Percentiles rank a stretch among this genome's conserved stretches.
Evolutionary conservation across 2,888 invertebrate species (phyloP).

Genomic region (Drosophila paramelanica): DNA sequence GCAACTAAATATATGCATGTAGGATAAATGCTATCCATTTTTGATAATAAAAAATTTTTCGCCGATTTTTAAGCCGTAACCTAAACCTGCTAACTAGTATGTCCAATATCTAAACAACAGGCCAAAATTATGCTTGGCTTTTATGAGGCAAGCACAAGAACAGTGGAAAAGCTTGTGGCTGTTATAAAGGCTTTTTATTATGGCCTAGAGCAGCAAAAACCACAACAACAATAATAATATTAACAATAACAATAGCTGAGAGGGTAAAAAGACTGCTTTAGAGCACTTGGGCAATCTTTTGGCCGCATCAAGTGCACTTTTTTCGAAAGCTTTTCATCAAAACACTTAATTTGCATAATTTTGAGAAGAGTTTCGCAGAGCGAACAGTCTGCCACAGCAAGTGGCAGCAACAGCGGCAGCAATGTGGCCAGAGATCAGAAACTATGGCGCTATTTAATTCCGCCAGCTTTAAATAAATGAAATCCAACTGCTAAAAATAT

Average conservation of each 20-base stretch:
- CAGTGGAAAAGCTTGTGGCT: slow-evolving; percentile 9
- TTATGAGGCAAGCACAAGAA: not conserved
- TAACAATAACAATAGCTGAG: slow-evolving; percentile 45
- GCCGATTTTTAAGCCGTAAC: slow-evolving; percentile 31
- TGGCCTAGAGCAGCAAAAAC: slow-evolving; percentile 33
- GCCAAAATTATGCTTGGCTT: slow-evolving; percentile 12
- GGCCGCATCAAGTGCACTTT: slow-evolving; percentile 64
- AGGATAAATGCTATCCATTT: not conserved
- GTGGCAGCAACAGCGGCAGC: slow-evolving; percentile 7
- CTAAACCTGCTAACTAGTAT: slow-evolving; percentile 14
- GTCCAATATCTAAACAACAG: slow-evolving; percentile 14
- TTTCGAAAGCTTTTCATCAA: slow-evolving; percentile 72
- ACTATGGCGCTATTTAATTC: slow-evolving; percentile 62
- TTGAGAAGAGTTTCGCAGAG: slow-evolving; percentile 54
- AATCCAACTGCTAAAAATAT: slow-evolving; percentile 59
- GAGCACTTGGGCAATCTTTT: slow-evolving; percentile 39
- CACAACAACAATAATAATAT: slow-evolving; percentile 27
- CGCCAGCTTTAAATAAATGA: slow-evolving; percentile 67
- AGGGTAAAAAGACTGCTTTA: slow-evolving; percentile 36
- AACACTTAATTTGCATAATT: slow-evolving; percentile 80
- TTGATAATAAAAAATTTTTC: slow-evolving; percentile 44
- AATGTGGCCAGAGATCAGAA: slow-evolving; percentile 23
- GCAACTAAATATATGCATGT: not conserved
- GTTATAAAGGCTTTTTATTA: slow-evolving; percentile 20
- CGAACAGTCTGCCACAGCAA: slow-evolving; percentile 12